A percentile compares a stretch with the other conserved stretches of the same genome.
These are phyloP conservation scores for Silurus glanis DNA, from an alignment of 2,113 vertebrate genomes.

Conservation along the genomic window DNA sequence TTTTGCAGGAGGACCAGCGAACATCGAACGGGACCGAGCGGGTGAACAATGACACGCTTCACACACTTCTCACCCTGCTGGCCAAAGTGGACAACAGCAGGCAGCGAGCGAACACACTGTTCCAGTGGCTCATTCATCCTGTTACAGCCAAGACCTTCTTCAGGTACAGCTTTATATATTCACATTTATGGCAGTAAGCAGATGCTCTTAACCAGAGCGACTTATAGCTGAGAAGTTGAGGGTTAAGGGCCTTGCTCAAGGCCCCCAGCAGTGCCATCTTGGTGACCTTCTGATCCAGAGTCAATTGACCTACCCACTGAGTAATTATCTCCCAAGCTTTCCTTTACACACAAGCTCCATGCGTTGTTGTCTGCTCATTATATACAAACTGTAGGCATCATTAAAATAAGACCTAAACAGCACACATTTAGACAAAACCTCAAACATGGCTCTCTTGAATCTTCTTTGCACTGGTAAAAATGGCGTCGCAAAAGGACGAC, in stretches of 20 bases:
- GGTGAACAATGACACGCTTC: constrained; percentile 56
- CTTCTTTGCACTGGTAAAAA: neutral
- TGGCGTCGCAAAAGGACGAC: neutral
- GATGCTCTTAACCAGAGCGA: too few species aligned
- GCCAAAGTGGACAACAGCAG: constrained; percentile 81
- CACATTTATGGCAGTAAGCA: too few species aligned
- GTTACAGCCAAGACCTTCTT: constrained; percentile 77
- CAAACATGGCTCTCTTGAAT: neutral
- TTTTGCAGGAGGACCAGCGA: constrained; percentile 42
- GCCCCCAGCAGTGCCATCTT: too few species aligned
- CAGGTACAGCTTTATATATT: constrained; percentile 59
- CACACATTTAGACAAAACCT: neutral
- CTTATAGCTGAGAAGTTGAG: too few species aligned
- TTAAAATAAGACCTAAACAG: neutral
- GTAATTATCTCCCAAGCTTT: too few species aligned
- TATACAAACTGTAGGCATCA: neutral
- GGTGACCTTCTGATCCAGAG: too few species aligned
- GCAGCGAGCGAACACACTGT: constrained; percentile 79
- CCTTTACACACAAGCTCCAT: too few species aligned
- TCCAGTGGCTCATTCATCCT: constrained; percentile 86
- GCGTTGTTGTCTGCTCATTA: too few species aligned
- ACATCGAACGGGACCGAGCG: constrained; percentile 25
- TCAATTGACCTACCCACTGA: too few species aligned
- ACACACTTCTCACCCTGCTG: constrained; percentile 71
- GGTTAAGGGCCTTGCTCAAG: too few species aligned